These are phyloP conservation scores for Tachysurus fulvidraco DNA, from an alignment of 2,113 vertebrate species.

Conservation along the genomic window DNA sequence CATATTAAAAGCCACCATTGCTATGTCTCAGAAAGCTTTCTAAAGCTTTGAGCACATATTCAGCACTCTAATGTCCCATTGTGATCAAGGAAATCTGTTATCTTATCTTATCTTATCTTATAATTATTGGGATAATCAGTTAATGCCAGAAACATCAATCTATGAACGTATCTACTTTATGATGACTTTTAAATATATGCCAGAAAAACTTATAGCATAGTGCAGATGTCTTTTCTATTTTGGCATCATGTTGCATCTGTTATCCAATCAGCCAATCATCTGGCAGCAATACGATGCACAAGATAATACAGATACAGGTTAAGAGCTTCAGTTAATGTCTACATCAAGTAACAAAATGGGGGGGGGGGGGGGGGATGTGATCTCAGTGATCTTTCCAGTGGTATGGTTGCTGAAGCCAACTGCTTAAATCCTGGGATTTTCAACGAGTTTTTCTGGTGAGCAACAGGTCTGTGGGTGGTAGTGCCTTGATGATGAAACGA, in stretches of 20 bases:
- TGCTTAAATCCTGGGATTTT: not conserved
- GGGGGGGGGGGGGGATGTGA: too few relatives aligned
- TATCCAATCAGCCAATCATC: not conserved
- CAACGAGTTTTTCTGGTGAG: not conserved
- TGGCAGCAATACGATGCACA: not conserved
- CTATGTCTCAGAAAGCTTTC: not conserved
- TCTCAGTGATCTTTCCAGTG: not conserved
- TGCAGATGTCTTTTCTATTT: not conserved
- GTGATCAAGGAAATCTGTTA: not conserved
- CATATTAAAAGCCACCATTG: not conserved
- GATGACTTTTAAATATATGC: not conserved
- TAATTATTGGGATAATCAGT: not conserved
- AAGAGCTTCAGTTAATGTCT: not conserved
- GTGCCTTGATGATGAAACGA: not conserved
- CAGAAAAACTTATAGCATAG: not conserved
- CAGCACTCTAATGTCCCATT: not conserved
- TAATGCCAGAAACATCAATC: not conserved
- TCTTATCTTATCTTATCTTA: not conserved
- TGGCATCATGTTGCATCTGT: not conserved
- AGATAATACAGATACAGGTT: not conserved
- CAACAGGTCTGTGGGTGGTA: not conserved
- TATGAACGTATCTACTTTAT: not conserved
- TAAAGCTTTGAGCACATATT: not conserved
- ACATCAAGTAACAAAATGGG: not conserved
- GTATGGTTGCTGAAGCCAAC: not conserved